phyloP scores from a whole-genome alignment of 2,113 vertebrate species.

The Larimichthys polyactis region DNA sequence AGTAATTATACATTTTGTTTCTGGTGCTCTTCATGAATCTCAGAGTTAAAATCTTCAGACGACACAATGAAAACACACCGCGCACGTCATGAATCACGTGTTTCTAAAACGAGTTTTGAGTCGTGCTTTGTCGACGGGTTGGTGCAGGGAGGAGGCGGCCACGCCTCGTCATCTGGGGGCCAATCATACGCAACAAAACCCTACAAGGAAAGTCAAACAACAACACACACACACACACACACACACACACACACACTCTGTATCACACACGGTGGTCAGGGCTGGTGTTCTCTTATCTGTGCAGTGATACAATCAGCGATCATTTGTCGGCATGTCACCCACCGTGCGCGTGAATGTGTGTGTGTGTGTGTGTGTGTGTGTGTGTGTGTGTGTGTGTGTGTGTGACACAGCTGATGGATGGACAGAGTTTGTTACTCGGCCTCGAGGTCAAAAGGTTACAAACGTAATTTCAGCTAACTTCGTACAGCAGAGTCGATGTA shows the following conservation, averaged over 20 bases:
- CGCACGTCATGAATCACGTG: too few relatives aligned
- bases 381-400: neutral
- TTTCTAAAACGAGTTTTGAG: too few relatives aligned
- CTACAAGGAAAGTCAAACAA: too few relatives aligned
- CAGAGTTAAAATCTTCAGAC: too few relatives aligned
- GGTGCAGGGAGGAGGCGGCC: too few relatives aligned
- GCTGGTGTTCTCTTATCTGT: conserved; percentile 26
- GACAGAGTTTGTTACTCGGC: conserved; percentile 19
- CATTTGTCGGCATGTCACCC: neutral
- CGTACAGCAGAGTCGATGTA: conserved; percentile 16
- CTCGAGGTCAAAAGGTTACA: conserved; percentile 30
- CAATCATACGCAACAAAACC: too few relatives aligned
- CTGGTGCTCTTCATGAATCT: too few relatives aligned
- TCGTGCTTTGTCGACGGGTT: too few relatives aligned
- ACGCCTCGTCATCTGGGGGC: too few relatives aligned
- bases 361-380: neutral
- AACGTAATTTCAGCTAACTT: conserved; percentile 39
- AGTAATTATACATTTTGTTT: too few relatives aligned
- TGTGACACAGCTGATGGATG: conserved; percentile 36
- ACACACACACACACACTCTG: neutral
- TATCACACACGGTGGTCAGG: neutral
- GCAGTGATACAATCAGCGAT: conserved; percentile 26
- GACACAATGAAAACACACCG: too few relatives aligned
- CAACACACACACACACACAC: too few relatives aligned
- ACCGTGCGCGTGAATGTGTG: neutral